phyloP scores from a whole-genome alignment of 2,797 vertebrate genomes.

The Chelon labrosus region DNA sequence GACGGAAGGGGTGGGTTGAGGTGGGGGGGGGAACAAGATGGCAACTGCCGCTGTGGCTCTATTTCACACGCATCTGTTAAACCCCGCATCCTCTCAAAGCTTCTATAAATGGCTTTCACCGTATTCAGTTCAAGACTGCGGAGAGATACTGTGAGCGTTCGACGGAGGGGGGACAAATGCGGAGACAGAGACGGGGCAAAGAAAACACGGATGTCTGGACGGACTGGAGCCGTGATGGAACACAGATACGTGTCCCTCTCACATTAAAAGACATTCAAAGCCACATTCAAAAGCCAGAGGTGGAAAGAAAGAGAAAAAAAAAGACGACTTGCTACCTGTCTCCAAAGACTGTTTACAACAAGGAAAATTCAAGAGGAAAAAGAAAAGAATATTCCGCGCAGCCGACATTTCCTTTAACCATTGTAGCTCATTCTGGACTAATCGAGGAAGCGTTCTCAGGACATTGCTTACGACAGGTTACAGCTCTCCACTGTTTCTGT shows the following conservation, averaged over 20 bases:
- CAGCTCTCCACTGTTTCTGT: slow-evolving; percentile 52
- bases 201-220: slow-evolving; percentile 18
- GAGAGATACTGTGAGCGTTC: slow-evolving; percentile 42
- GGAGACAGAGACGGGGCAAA: slow-evolving; percentile 36
- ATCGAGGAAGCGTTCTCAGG: slow-evolving; percentile 85
- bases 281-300: slow-evolving; percentile 45
- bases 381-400: slow-evolving; percentile 49
- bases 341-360: slow-evolving; percentile 75
- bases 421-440: slow-evolving; percentile 80
- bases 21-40: background rate
- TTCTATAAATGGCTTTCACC: slow-evolving; percentile 57
- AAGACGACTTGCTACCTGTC: slow-evolving; percentile 62
- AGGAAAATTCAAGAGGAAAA: slow-evolving; percentile 52
- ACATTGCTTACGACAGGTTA: slow-evolving; percentile 79
- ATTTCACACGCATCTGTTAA: slow-evolving; percentile 46
- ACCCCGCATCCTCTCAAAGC: slow-evolving; percentile 44
- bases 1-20: slow-evolving; percentile 2
- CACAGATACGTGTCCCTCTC: slow-evolving; percentile 56
- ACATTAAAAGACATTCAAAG: slow-evolving; percentile 54
- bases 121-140: slow-evolving; percentile 50
- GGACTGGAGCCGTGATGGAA: slow-evolving; percentile 62
- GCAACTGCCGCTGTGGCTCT: slow-evolving; percentile 26
- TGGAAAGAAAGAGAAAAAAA: slow-evolving; percentile 18
- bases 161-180: slow-evolving; percentile 10
- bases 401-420: slow-evolving; percentile 73